Percentiles rank a stretch among this genome's conserved stretches.
These are phyloP conservation scores for Eidolon helvum DNA, from an alignment of 2,113 vertebrate genomes.

Conservation along the genomic window DNA sequence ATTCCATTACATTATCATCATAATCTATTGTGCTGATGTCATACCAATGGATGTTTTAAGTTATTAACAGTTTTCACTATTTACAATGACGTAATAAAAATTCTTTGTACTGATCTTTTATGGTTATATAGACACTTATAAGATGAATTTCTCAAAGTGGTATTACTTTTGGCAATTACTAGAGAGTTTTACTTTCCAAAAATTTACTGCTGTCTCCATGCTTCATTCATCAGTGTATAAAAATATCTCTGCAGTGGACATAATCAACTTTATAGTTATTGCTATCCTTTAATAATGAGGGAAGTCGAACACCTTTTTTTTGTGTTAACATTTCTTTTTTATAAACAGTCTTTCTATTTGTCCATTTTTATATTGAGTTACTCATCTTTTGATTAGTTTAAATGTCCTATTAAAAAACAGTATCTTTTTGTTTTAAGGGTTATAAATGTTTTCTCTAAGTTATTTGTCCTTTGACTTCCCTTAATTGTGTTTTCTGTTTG, in stretches of 20 bases:
- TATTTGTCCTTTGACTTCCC: neutral
- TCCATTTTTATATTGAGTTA: neutral
- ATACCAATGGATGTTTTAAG: neutral
- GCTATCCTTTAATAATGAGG: neutral
- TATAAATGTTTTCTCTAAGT: neutral
- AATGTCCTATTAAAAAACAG: neutral
- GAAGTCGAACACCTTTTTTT: neutral
- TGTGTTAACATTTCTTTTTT: neutral
- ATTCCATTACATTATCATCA: neutral
- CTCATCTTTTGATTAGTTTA: neutral
- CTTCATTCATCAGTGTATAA: neutral
- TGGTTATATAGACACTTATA: neutral
- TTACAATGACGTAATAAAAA: conserved; percentile 3
- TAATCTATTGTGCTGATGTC: neutral
- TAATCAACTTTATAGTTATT: neutral
- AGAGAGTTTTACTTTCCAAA: neutral
- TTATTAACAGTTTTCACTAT: neutral
- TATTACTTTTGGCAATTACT: neutral
- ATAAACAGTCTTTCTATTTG: neutral
- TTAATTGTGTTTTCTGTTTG: neutral
- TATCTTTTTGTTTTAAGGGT: neutral
- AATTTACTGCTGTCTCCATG: neutral
- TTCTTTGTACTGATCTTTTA: neutral
- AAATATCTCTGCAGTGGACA: neutral
- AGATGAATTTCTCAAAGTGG: neutral